phyloP scores from a whole-genome alignment of 2,797 vertebrate genomes.

The Cichlasoma orientale region DNA sequence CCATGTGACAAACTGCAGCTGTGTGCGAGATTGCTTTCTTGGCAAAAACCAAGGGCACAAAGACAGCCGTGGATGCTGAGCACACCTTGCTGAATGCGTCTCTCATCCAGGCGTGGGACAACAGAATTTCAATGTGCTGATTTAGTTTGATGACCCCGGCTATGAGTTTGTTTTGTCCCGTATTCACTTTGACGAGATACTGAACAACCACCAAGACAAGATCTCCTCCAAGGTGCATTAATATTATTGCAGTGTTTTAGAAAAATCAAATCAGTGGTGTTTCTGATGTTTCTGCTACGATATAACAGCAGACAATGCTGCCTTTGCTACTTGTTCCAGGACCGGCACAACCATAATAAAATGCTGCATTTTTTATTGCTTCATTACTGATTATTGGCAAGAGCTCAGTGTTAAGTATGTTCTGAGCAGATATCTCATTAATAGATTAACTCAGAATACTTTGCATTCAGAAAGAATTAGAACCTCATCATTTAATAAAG shows the following conservation, averaged over 20 bases:
- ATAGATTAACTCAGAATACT: not conserved
- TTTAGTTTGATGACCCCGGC: not conserved
- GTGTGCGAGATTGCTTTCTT: conserved; percentile 30
- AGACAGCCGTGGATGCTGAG: conserved; percentile 5
- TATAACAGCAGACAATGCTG: not conserved
- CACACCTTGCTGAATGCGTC: conserved; percentile 3
- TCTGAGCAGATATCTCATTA: conserved; percentile 18
- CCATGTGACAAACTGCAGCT: conserved; percentile 23
- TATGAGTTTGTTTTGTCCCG: not conserved
- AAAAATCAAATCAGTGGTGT: not conserved
- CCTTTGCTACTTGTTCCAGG: not conserved
- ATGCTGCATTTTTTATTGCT: not conserved
- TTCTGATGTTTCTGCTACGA: not conserved
- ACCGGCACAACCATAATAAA: not conserved
- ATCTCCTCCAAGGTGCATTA: not conserved
- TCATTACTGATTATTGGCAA: not conserved
- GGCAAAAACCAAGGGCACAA: conserved; percentile 1
- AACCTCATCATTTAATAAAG: conserved; percentile 13
- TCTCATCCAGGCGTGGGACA: not conserved
- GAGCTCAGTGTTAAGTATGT: not conserved
- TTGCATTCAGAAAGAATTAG: not conserved
- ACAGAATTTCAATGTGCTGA: conserved; percentile 7
- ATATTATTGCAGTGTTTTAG: not conserved
- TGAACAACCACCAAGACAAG: not conserved
- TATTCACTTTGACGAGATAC: not conserved